Evolutionary conservation across 2,797 vertebrate genomes (phyloP), one percentile per base, ranked within the genome.

Genomic region (Harpagifer antarcticus): DNA sequence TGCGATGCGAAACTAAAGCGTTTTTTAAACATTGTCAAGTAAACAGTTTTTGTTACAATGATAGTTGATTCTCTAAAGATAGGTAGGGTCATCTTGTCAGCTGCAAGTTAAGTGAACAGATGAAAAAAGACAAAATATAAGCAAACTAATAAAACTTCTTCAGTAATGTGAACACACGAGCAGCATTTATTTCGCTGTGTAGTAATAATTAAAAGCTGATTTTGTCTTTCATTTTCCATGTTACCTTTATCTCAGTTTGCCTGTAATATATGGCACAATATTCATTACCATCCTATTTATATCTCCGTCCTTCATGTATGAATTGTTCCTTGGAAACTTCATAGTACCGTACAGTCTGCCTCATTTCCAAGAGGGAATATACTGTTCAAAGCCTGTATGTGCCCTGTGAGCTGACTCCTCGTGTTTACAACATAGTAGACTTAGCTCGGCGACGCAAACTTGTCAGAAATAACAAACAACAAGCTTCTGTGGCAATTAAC

Each of bases 401-500:
- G 16, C 71, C 59, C 72, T 20, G 45, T 43, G 37, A 75, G 62
- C 77, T 82, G 82, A 86, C 84, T 78, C 27, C 42, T 7, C 33
- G 23, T 88, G 74, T 90, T 86, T 76, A 69, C 78, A 68, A 54
- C 59, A 4, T 47, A 82, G 73, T 89, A 86, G 77, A 71, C 16
- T 20, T 55, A 52, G 75, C 73, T 68, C 71, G 54, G 72, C 79
- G 77, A 64, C 57, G 69, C 19, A 77, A 86, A 88, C 72, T 59
- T 68, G 76, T 88, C 83, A 81, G 74, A 79, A 86, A 74, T 79
- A 86, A 75, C 79, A 76, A 83, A 78, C 65, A 79, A 79, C 68
- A 83, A 81, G 69, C 60, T 63, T 76, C 66, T 40, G 57, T 77
- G 55, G 67, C 78, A 90, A 90, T 88, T 90, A 87, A 79, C 87